A percentile compares a stretch with the other conserved stretches of the same genome.
Conservation (phyloP, 2,888 invertebrate genomes). For the Drosophila robusta region DNA sequence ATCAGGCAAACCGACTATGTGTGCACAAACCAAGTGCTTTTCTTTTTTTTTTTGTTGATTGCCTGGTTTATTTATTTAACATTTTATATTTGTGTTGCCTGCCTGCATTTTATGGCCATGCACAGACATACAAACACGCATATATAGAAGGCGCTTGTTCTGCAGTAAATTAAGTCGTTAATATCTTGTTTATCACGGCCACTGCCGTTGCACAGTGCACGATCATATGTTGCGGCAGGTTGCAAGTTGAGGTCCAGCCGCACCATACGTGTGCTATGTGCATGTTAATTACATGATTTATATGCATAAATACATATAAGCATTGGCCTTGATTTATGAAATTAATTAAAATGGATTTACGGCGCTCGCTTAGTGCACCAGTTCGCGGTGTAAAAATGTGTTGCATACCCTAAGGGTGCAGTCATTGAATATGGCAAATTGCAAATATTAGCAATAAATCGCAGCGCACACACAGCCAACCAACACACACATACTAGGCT, state of each 20-base stretch:
- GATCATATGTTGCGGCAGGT: slow-evolving; percentile 50
- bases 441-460: slow-evolving; percentile 32
- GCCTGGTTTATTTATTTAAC: slow-evolving; percentile 73
- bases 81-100: slow-evolving; percentile 73
- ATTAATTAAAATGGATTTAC: slow-evolving; percentile 73
- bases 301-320: slow-evolving; percentile 64
- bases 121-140: slow-evolving; percentile 28
- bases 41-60: slow-evolving; percentile 33
- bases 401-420: slow-evolving; percentile 67
- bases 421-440: slow-evolving; percentile 12
- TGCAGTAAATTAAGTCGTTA: slow-evolving; percentile 81
- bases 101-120: slow-evolving; percentile 71
- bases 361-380: slow-evolving; percentile 10
- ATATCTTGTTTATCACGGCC: slow-evolving; percentile 78
- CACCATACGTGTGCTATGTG: slow-evolving; percentile 44
- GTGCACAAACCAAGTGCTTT: slow-evolving; percentile 5
- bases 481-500: slow-evolving; percentile 8
- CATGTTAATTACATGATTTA: slow-evolving; percentile 80
- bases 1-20: slow-evolving; percentile 17
- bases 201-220: slow-evolving; percentile 15
- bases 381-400: slow-evolving; percentile 40
- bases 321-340: slow-evolving; percentile 75
- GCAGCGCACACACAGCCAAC: not conserved
- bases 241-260: slow-evolving; percentile 20
- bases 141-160: slow-evolving; percentile 33